A percentile compares a stretch with the other conserved stretches of the same genome.
Evolutionary conservation across 2,113 vertebrate species (phyloP).

Genomic region (Dolichallabes microphthalmus): DNA sequence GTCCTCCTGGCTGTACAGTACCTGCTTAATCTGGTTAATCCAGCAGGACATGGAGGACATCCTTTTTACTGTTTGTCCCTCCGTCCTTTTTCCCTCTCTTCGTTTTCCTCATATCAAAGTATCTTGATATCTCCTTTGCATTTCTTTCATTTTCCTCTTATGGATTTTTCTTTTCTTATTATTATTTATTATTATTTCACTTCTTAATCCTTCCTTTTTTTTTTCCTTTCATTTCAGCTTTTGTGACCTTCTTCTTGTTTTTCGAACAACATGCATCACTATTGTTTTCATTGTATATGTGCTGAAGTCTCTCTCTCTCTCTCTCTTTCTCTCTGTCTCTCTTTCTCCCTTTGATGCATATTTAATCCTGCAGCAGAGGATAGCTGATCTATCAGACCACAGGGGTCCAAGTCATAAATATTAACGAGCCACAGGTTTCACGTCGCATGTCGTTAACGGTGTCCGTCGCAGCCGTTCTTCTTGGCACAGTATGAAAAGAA

Average conservation of each 20-base stretch:
- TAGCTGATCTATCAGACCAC: conserved; percentile 41
- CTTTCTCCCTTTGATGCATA: conserved; percentile 30
- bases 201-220: neutral
- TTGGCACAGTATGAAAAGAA: neutral
- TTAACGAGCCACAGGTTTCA: conserved; percentile 26
- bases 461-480: neutral
- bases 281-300: neutral
- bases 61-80: neutral
- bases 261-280: neutral
- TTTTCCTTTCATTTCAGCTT: neutral
- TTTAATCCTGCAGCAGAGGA: conserved; percentile 31
- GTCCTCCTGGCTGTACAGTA: conserved; percentile 62
- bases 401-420: conserved; percentile 44
- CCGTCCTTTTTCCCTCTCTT: no score
- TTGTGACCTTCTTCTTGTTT: neutral
- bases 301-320: neutral
- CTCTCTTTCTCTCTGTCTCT: neutral
- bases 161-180: neutral
- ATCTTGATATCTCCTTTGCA: neutral
- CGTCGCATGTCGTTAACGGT: conserved; percentile 24
- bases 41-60: conserved; percentile 60
- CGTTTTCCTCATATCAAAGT: neutral
- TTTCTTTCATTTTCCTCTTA: neutral
- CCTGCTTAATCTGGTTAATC: conserved; percentile 73
- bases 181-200: neutral